Evolutionary conservation across 1,140 invertebrate species (phyloP).

Genomic region (Dendrolimus kikuchii): DNA sequence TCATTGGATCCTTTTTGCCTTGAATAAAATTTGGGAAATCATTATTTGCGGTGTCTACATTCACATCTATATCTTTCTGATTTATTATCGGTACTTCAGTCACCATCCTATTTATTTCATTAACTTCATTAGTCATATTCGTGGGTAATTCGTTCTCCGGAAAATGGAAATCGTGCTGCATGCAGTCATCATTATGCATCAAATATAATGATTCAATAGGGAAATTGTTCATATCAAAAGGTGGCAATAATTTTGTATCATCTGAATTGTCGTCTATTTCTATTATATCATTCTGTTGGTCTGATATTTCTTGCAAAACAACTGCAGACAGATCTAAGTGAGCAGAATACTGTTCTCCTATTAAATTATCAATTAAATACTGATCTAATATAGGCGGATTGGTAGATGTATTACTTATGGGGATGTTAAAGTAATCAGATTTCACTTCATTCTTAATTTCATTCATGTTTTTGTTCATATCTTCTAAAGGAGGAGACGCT

Average conservation of each 20-base stretch:
- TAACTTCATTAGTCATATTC: slow-evolving; percentile 37
- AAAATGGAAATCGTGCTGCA: slow-evolving; percentile 49
- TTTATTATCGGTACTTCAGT: slow-evolving; percentile 44
- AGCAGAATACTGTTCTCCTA: slow-evolving; percentile 51
- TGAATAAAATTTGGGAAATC: slow-evolving; percentile 49
- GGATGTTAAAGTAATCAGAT: slow-evolving; percentile 51
- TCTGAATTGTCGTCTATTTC: slow-evolving; percentile 68
- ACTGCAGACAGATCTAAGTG: slow-evolving; percentile 50
- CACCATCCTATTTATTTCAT: slow-evolving; percentile 51
- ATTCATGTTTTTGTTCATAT: slow-evolving; percentile 60
- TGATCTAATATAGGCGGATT: slow-evolving; percentile 53
- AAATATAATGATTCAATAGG: slow-evolving; percentile 57
- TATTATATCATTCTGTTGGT: slow-evolving; percentile 55
- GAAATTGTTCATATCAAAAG: slow-evolving; percentile 58
- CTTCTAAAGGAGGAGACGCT: slow-evolving; percentile 58
- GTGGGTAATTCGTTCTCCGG: slow-evolving; percentile 45
- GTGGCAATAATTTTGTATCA: slow-evolving; percentile 58
- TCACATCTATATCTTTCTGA: slow-evolving; percentile 39
- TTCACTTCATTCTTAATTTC: slow-evolving; percentile 67
- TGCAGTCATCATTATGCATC: slow-evolving; percentile 38
- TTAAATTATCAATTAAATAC: slow-evolving; percentile 58
- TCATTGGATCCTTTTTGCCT: slow-evolving; percentile 62
- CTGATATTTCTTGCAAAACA: slow-evolving; percentile 36
- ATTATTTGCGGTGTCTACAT: slow-evolving; percentile 20
- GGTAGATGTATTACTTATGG: slow-evolving; percentile 31